phyloP scores from a whole-genome alignment of 2,113 vertebrate genomes.

The Pogonocichla stellata region DNA sequence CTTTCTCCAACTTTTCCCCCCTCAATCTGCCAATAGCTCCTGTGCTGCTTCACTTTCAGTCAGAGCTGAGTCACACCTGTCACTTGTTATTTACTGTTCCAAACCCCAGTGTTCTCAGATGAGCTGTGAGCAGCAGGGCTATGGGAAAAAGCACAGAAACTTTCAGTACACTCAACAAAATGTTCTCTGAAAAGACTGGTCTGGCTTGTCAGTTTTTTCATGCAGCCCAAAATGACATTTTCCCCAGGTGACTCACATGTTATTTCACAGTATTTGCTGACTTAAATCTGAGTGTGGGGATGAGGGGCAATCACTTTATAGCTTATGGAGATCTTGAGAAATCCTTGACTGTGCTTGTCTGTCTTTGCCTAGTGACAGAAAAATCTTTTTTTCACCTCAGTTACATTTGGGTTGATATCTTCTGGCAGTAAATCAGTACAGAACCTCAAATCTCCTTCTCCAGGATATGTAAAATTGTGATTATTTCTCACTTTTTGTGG shows the following conservation, averaged over 20 bases:
- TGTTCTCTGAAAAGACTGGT: background rate
- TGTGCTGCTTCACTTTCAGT: background rate
- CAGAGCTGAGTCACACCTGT: conserved; percentile 8
- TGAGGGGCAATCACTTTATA: background rate
- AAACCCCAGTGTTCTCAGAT: background rate
- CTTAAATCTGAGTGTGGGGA: background rate
- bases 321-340: background rate
- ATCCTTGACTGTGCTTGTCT: background rate
- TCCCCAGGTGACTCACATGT: background rate
- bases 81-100: conserved; percentile 21
- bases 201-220: background rate
- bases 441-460: background rate
- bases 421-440: background rate
- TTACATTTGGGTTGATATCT: background rate
- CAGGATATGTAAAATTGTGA: background rate
- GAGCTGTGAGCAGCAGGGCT: background rate
- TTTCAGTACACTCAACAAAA: background rate
- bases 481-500: background rate
- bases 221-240: background rate
- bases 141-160: background rate
- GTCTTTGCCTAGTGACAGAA: background rate
- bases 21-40: background rate
- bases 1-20: background rate
- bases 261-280: background rate
- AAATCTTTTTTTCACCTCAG: background rate